phyloP scores from a whole-genome alignment of 2,888 invertebrate species.

The Itoplectis maculator region DNA sequence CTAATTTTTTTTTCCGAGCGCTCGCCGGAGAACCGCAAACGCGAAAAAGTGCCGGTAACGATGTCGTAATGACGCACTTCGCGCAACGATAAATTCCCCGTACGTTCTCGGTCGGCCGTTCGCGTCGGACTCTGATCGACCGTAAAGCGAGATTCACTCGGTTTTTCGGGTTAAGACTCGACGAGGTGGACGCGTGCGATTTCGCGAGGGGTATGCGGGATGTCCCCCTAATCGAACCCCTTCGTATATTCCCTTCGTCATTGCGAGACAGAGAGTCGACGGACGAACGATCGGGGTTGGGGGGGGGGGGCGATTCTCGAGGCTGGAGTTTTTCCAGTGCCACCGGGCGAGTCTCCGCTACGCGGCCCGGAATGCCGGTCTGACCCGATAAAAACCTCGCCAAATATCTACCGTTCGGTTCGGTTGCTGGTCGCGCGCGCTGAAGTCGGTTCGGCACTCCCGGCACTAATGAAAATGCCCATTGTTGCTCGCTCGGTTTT shows the following conservation, averaged over 20 bases:
- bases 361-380: slow-evolving; percentile 75
- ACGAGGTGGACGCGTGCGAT: slow-evolving; percentile 55
- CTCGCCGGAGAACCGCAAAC: slow-evolving; percentile 22
- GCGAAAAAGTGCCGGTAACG: slow-evolving; percentile 65
- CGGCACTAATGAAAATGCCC: slow-evolving; percentile 79
- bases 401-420: slow-evolving; percentile 73
- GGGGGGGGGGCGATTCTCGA: slow-evolving; percentile 46
- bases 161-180: slow-evolving; percentile 60
- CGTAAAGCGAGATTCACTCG: slow-evolving; percentile 67
- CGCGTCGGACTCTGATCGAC: slow-evolving; percentile 66
- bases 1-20: slow-evolving; percentile 15
- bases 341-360: slow-evolving; percentile 71
- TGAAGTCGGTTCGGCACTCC: slow-evolving; percentile 55
- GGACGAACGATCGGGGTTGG: slow-evolving; percentile 47
- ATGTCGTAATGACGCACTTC: slow-evolving; percentile 69
- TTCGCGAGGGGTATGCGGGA: slow-evolving; percentile 55
- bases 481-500: slow-evolving; percentile 73
- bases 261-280: slow-evolving; percentile 65
- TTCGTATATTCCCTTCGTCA: slow-evolving; percentile 70
- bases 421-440: slow-evolving; percentile 45
- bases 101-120: slow-evolving; percentile 63
- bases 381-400: slow-evolving; percentile 77
- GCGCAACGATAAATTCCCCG: slow-evolving; percentile 69
- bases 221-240: slow-evolving; percentile 61
- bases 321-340: slow-evolving; percentile 76